Evolutionary conservation across 2,113 vertebrate genomes (phyloP).

Genomic region (Mohoua ochrocephala): DNA sequence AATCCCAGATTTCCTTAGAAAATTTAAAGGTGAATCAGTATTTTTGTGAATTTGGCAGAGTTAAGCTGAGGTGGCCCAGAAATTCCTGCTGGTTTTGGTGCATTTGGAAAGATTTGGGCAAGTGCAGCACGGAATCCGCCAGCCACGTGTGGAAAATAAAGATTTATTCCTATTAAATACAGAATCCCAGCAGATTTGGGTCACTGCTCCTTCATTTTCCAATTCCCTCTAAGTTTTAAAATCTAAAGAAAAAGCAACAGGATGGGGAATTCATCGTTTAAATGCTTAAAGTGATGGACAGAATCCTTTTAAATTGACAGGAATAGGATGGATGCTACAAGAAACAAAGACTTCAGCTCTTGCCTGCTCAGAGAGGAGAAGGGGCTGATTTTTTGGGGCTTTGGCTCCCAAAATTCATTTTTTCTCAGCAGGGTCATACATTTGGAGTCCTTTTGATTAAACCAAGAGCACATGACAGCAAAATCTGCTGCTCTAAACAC

Average conservation of each 20-base stretch:
- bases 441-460: slow-evolving; percentile 20
- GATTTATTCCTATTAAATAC: neutral
- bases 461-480: neutral
- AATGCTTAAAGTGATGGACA: neutral
- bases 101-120: neutral
- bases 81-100: neutral
- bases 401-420: slow-evolving; percentile 17
- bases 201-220: neutral
- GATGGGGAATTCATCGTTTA: neutral
- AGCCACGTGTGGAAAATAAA: neutral
- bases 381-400: neutral
- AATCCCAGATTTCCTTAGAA: neutral
- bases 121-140: neutral
- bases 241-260: neutral
- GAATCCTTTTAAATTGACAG: neutral
- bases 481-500: neutral
- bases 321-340: neutral
- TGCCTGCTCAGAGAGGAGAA: neutral
- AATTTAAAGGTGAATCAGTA: neutral
- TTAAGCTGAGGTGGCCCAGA: neutral
- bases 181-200: neutral
- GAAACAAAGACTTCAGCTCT: neutral
- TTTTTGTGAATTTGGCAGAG: neutral
- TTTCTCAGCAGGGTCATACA: neutral
- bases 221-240: neutral